Evolutionary conservation across 2,113 vertebrate genomes (phyloP).

Genomic region (Machaerirhynchus nigripectus): DNA sequence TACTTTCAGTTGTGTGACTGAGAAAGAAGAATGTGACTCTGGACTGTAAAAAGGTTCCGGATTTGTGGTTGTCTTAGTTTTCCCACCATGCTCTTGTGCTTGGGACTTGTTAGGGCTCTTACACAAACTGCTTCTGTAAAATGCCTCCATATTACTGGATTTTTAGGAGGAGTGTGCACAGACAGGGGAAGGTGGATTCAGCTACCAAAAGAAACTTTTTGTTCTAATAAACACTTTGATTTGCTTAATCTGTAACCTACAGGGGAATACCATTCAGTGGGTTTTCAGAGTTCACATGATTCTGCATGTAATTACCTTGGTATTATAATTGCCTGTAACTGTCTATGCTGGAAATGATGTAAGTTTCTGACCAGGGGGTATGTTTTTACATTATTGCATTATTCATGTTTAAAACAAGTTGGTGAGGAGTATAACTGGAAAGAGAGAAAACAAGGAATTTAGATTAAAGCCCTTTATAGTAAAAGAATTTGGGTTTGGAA

Average conservation of each 20-base stretch:
- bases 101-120: background rate
- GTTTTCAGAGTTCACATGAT: slow-evolving; percentile 51
- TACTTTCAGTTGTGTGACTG: background rate
- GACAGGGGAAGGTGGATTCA: background rate
- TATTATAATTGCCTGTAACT: slow-evolving; percentile 58
- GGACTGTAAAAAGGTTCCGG: background rate
- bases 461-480: slow-evolving; percentile 17
- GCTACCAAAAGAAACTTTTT: background rate
- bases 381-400: slow-evolving; percentile 45
- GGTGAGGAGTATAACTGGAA: slow-evolving; percentile 15
- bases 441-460: slow-evolving; percentile 4
- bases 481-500: background rate
- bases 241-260: slow-evolving; percentile 3
- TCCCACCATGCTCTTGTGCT: background rate
- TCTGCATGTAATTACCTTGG: slow-evolving; percentile 44
- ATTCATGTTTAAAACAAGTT: slow-evolving; percentile 38
- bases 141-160: background rate
- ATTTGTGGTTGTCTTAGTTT: background rate
- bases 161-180: background rate
- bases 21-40: background rate
- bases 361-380: slow-evolving; percentile 52
- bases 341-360: slow-evolving; percentile 38
- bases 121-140: background rate
- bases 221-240: background rate
- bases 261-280: slow-evolving; percentile 27